Evolutionary conservation across 2,797 vertebrate genomes (phyloP).

Genomic region (Lutra lutra): DNA sequence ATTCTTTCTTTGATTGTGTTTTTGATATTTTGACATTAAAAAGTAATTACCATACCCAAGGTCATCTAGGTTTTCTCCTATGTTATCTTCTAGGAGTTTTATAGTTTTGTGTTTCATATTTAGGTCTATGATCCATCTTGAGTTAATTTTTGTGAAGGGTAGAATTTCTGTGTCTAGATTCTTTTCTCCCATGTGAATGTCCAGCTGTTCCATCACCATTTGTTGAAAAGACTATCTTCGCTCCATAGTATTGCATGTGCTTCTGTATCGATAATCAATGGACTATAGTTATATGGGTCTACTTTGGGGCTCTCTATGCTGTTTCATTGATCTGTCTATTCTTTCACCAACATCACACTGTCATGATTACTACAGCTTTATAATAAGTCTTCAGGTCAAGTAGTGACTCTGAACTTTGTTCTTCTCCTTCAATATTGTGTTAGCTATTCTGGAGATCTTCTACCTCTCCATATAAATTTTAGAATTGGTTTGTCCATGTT

Average conservation of each 20-base stretch:
- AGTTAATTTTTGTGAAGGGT: not conserved
- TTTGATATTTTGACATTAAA: not conserved
- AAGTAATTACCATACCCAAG: not conserved
- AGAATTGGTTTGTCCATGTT: not conserved
- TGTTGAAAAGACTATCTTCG: not conserved
- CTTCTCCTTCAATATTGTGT: not conserved
- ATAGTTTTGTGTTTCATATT: not conserved
- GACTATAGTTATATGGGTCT: not conserved
- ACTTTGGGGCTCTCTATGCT: not conserved
- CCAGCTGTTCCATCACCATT: not conserved
- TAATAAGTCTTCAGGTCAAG: not conserved
- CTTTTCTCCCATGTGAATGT: no score
- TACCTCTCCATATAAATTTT: not conserved
- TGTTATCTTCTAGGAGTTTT: not conserved
- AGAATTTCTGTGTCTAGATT: not conserved
- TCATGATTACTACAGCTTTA: not conserved
- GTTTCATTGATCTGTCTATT: constrained; percentile 6
- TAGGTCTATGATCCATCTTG: not conserved
- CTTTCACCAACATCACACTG: not conserved
- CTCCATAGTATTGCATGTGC: not conserved
- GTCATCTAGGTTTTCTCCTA: not conserved
- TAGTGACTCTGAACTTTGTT: not conserved
- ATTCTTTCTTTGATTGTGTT: not conserved
- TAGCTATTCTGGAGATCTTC: not conserved
- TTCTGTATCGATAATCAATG: not conserved